These are phyloP conservation scores for Pocillopora verrucosa DNA, from an alignment of 64 coral and sea anemone genomes.

Conservation along the genomic window DNA sequence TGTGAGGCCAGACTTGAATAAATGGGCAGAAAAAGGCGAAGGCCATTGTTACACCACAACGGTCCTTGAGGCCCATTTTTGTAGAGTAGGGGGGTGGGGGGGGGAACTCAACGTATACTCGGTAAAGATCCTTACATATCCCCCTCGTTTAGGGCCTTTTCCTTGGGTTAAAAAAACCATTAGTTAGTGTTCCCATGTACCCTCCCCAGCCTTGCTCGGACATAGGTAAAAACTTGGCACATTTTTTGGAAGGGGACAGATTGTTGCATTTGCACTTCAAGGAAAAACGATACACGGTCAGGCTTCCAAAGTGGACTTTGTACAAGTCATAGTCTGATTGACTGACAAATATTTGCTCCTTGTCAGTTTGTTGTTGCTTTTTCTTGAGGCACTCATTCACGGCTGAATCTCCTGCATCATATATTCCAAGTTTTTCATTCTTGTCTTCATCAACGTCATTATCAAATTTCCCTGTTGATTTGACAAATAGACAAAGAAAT, in stretches of 20 bases:
- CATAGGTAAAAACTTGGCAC: conserved; percentile 83
- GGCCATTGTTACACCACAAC: no score
- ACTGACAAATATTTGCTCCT: conserved; percentile 75
- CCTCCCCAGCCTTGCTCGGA: conserved; percentile 95
- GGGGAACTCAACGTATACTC: no score
- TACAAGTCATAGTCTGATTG: conserved; percentile 83
- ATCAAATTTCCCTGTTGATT: conserved; percentile 66
- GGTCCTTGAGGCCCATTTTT: no score
- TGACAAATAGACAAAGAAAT: not conserved
- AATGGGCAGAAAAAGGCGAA: no score
- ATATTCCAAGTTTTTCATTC: conserved; percentile 82
- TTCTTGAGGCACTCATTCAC: conserved; percentile 93
- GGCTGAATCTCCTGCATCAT: conserved; percentile 87
- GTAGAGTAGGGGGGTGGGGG: no score
- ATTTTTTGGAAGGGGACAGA: conserved; percentile 39
- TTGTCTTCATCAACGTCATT: conserved; percentile 42
- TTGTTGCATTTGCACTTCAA: conserved; percentile 77
- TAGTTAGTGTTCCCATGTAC: conserved; percentile 90
- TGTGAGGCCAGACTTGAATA: no score
- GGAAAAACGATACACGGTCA: conserved; percentile 83
- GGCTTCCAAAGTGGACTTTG: conserved; percentile 90
- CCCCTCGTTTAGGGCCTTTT: conserved; percentile 64
- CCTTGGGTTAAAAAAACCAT: conserved; percentile 83
- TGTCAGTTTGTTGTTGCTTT: conserved; percentile 56
- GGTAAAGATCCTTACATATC: no score